Evolutionary conservation across 2,888 invertebrate species (phyloP), one percentile per base, ranked within the genome.

Genomic region (Leptinotarsa rubiginosa): DNA sequence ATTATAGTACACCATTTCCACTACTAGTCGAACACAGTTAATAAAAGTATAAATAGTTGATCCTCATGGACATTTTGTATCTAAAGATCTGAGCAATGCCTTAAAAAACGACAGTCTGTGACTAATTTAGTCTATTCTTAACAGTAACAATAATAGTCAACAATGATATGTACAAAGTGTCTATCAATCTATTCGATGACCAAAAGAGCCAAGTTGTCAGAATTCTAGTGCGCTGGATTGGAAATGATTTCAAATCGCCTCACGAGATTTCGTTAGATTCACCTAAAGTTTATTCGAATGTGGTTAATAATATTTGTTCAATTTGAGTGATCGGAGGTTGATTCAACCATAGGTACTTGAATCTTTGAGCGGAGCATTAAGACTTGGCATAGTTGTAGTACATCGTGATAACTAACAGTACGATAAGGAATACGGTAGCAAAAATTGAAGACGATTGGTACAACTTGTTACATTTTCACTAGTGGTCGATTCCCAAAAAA

Each of bases 91-190:
- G 84, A 84, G 84, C 84, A 84, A 84, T 82, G 82, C 80, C 81
- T 81, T 83, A 80, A 78, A 82, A 83, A 79, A 83, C 81, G 83
- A 83, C 82, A 82, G 83, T 84, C 81, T 77, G 80, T 83, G 84
- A 82, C 83, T 84, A 84, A 81, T 83, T 82, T 84, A 84, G 82
- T 82, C 84, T 85, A 84, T 77, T 79, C 75, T 78, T 81, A 84
- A 84, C 83, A 83, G 85, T 86, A 86, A 85, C 81, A 83, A 81
- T 85, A 87, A 87, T 86, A 87, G 86, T 87, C 86, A 87, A 87
- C 87, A 87, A 85, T 86, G 85, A 87, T 87, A 87, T 87, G 84
- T 86, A 86, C 85, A 86, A 79, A 85, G 84, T 85, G 84, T 78
- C 76, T 80, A 74, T 64, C 70, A 69, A 73, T 52, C 72, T 69